A percentile compares a stretch with the other conserved stretches of the same genome.
phyloP scores from a whole-genome alignment of 2,888 invertebrate species.

The Lasiommata megera region DNA sequence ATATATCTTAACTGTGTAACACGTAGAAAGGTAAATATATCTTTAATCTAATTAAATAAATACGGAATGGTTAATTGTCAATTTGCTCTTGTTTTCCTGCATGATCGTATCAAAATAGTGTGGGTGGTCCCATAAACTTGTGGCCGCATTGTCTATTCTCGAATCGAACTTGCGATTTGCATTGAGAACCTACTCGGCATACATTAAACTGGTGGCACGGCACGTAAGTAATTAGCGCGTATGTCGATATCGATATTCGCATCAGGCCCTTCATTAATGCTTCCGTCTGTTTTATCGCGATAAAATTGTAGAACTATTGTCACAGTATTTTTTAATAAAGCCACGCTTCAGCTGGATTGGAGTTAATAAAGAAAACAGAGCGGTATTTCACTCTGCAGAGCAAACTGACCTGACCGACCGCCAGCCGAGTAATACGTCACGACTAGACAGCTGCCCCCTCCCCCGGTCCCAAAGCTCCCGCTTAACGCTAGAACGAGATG shows the following conservation, averaged over 20 bases:
- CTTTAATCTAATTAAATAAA: conserved; percentile 1
- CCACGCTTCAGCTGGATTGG: conserved; percentile 31
- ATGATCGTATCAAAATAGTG: conserved; percentile 51
- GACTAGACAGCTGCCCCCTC: conserved; percentile 74
- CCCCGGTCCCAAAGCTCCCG: conserved; percentile 62
- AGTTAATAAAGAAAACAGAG: conserved; percentile 43
- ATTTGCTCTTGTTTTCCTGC: conserved; percentile 31
- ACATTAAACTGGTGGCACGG: conserved; percentile 66
- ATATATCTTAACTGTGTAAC: neutral
- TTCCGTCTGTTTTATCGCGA: conserved; percentile 39
- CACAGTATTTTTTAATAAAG: conserved; percentile 31
- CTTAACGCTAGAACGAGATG: conserved; percentile 65
- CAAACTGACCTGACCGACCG: conserved; percentile 68
- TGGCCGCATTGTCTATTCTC: conserved; percentile 76
- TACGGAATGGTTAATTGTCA: conserved; percentile 18
- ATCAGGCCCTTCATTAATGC: conserved; percentile 60
- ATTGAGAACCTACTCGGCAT: conserved; percentile 74
- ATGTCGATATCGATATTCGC: conserved; percentile 69
- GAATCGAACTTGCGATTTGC: conserved; percentile 79
- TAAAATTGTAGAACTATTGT: conserved; percentile 29
- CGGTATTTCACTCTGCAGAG: conserved; percentile 45
- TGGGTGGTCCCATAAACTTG: conserved; percentile 77
- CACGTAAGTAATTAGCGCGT: conserved; percentile 70
- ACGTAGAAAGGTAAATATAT: neutral
- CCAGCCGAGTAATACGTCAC: conserved; percentile 78